phyloP scores from a whole-genome alignment of 2,888 invertebrate species.

The Dusona sp. region DNA sequence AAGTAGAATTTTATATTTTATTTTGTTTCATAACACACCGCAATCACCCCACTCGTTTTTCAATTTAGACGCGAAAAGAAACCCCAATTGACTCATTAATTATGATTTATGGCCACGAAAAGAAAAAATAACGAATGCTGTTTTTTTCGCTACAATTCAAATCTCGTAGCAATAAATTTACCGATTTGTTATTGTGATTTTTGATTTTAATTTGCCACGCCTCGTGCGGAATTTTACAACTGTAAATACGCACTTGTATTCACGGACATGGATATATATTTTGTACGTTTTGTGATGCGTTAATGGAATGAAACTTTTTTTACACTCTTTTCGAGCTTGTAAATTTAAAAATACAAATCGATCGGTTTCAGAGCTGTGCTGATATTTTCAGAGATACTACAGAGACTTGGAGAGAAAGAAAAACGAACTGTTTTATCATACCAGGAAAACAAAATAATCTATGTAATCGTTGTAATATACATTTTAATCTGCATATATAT shows the following conservation, averaged over 20 bases:
- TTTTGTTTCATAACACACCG: background rate
- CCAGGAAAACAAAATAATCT: slow-evolving; percentile 57
- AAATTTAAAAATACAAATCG: slow-evolving; percentile 36
- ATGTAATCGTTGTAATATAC: slow-evolving; percentile 47
- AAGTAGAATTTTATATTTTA: background rate
- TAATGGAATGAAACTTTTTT: background rate
- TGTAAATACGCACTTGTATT: background rate
- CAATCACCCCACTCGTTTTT: background rate
- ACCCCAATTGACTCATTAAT: background rate
- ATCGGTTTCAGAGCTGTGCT: slow-evolving; percentile 27
- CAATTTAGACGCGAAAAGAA: background rate
- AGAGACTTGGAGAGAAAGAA: slow-evolving; percentile 23
- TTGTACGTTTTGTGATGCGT: slow-evolving; percentile 16
- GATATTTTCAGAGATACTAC: slow-evolving; percentile 29
- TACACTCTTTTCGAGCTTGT: background rate
- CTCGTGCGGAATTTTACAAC: background rate
- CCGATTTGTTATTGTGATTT: background rate
- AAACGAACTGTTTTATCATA: slow-evolving; percentile 39
- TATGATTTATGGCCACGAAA: background rate
- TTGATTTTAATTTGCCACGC: background rate
- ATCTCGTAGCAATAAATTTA: background rate
- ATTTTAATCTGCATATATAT: slow-evolving; percentile 39
- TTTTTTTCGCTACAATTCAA: slow-evolving; percentile 1
- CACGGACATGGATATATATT: background rate
- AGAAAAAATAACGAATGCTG: background rate